phyloP scores from a whole-genome alignment of 2,888 invertebrate genomes.

The Hypselothyrea guttata region DNA sequence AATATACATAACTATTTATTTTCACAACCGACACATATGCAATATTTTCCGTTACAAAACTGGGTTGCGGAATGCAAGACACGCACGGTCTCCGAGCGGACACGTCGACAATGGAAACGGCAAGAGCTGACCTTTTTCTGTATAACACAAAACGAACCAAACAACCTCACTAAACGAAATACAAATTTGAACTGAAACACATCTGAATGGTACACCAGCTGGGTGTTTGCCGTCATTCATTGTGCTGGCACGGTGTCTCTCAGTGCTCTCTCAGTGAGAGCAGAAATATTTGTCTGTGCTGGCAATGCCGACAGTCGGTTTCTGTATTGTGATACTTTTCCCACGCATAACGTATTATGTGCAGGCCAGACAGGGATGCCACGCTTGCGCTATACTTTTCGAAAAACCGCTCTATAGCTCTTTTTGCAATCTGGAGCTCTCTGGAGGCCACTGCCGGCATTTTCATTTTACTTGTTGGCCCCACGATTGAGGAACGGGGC shows the following conservation, averaged over 20 bases:
- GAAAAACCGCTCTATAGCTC: conserved; percentile 21
- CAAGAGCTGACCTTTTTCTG: conserved; percentile 35
- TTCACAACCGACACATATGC: neutral
- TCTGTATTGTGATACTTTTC: conserved; percentile 42
- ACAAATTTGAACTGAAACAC: conserved; percentile 81
- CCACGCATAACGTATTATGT: conserved; percentile 21
- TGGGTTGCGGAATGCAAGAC: conserved; percentile 24
- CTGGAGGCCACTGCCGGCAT: conserved; percentile 60
- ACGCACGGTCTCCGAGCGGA: conserved; percentile 54
- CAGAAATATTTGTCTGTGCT: conserved; percentile 26
- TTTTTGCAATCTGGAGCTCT: conserved; percentile 7
- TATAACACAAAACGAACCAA: conserved; percentile 21
- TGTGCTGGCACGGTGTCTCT: conserved; percentile 19
- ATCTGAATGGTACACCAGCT: conserved; percentile 50
- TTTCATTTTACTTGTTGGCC: conserved; percentile 59
- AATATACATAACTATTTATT: neutral
- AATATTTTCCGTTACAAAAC: neutral
- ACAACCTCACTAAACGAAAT: conserved; percentile 81
- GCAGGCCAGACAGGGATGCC: conserved; percentile 50
- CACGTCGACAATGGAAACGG: conserved; percentile 66
- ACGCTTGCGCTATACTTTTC: conserved; percentile 25
- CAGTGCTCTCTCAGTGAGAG: conserved; percentile 30
- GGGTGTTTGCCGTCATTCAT: conserved; percentile 28
- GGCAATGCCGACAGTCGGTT: conserved; percentile 41
- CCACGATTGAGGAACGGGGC: conserved; percentile 54